phyloP scores from a whole-genome alignment of 1,140 invertebrate species.

The Limonius californicus region DNA sequence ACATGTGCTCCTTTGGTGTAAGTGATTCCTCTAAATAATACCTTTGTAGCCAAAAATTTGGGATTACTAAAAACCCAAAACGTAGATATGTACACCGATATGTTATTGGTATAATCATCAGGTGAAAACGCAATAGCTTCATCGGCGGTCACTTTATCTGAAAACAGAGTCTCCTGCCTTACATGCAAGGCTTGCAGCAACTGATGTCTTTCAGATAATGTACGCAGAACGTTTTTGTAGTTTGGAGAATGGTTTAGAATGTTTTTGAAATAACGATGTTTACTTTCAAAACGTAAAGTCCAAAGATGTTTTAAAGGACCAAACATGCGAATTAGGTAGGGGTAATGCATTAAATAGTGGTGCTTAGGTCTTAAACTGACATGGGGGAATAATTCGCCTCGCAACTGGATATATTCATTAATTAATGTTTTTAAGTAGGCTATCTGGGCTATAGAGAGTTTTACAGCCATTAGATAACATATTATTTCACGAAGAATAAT shows the following conservation, averaged over 20 bases:
- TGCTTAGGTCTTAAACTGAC: conserved; percentile 18
- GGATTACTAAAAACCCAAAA: not conserved
- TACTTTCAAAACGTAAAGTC: conserved; percentile 23
- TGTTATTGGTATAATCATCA: not conserved
- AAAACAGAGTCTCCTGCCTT: not conserved
- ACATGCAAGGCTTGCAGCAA: conserved; percentile 2
- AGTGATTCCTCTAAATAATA: not conserved
- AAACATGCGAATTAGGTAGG: conserved; percentile 9
- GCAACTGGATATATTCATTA: conserved; percentile 14
- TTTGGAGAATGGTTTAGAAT: conserved; percentile 16
- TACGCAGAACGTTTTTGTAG: conserved; percentile 18
- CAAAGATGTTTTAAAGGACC: conserved; percentile 19
- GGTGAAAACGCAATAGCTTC: not conserved
- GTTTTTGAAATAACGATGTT: conserved; percentile 22
- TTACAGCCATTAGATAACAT: not conserved
- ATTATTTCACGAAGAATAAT: conserved; percentile 16
- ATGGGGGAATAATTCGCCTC: conserved; percentile 14
- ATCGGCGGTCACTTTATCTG: not conserved
- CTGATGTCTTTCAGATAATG: conserved; percentile 20
- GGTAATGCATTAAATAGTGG: conserved; percentile 22
- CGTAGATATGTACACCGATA: not conserved
- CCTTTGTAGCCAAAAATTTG: not conserved
- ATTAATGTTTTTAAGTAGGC: conserved; percentile 15
- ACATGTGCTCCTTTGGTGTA: conserved; percentile 8
- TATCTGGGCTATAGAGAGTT: conserved; percentile 18